Evolutionary conservation across 2,113 vertebrate species (phyloP).

Genomic region (Onychorhynchus coronatus): DNA sequence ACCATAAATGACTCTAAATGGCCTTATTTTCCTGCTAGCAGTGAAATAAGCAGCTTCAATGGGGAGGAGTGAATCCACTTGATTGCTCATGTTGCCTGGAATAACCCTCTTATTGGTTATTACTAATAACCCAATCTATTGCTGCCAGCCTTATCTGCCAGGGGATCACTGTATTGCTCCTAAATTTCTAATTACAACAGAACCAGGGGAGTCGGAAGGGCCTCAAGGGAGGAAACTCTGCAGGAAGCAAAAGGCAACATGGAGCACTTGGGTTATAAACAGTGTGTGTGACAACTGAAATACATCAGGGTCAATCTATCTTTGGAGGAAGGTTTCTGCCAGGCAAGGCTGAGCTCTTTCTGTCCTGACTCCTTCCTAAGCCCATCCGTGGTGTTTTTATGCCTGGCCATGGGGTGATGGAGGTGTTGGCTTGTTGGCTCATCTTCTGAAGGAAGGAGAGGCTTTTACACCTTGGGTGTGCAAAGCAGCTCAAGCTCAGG

Average conservation of each 20-base stretch:
- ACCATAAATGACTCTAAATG: slow-evolving; percentile 35
- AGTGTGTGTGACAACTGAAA: background rate
- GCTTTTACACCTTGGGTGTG: background rate
- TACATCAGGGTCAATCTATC: accelerated
- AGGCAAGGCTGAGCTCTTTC: background rate
- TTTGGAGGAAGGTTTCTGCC: background rate
- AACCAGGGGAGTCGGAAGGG: background rate
- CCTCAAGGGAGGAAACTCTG: background rate
- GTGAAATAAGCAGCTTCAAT: slow-evolving; percentile 26
- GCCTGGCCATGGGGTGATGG: background rate
- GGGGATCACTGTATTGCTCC: background rate
- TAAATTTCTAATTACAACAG: background rate
- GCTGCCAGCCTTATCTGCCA: background rate
- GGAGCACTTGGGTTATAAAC: background rate
- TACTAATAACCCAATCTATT: background rate
- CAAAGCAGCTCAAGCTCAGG: background rate
- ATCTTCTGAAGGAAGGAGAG: background rate
- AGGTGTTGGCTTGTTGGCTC: background rate
- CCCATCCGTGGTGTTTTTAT: accelerated
- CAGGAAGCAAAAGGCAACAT: background rate
- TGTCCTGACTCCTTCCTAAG: background rate
- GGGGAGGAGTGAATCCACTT: slow-evolving; percentile 54
- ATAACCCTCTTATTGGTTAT: slow-evolving; percentile 23
- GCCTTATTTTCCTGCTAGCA: slow-evolving; percentile 31
- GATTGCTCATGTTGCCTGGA: slow-evolving; percentile 19